These are phyloP conservation scores for Parnassius apollo DNA, from an alignment of 2,888 invertebrate genomes.

Conservation along the genomic window DNA sequence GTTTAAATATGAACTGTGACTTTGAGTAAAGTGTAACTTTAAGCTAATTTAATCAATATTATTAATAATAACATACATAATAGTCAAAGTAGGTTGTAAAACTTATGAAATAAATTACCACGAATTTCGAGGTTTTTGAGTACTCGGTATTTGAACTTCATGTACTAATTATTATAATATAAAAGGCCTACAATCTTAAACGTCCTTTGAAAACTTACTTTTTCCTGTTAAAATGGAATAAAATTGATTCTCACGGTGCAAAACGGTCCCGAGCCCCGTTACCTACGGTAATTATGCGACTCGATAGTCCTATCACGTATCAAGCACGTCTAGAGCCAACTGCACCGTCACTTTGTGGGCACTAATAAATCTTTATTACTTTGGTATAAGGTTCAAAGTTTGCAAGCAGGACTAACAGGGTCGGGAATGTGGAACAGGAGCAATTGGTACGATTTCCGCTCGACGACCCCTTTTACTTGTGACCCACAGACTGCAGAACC, in stretches of 20 bases:
- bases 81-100: too few relatives aligned
- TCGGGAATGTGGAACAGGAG: slow-evolving; percentile 41
- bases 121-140: too few relatives aligned
- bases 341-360: slow-evolving; percentile 29
- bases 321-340: slow-evolving; percentile 33
- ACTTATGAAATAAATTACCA: too few relatives aligned
- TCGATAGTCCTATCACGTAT: slow-evolving; percentile 59
- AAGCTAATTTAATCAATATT: too few relatives aligned
- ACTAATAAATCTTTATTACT: slow-evolving; percentile 31
- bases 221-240: slow-evolving; percentile 22
- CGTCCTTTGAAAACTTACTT: slow-evolving; percentile 10
- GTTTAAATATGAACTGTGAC: too few relatives aligned
- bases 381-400: slow-evolving; percentile 40
- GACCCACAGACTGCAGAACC: slow-evolving; percentile 73
- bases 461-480: slow-evolving; percentile 62
- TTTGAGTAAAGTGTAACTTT: too few relatives aligned
- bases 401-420: slow-evolving; percentile 16
- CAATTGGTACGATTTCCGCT: slow-evolving; percentile 62
- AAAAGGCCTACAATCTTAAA: neutral
- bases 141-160: too few relatives aligned
- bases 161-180: too few relatives aligned
- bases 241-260: slow-evolving; percentile 29
- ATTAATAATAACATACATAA: too few relatives aligned
- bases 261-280: slow-evolving; percentile 39
- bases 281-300: slow-evolving; percentile 40